Evolutionary conservation across 2,888 invertebrate species (phyloP), one percentile per base, ranked within the genome.

Genomic region (Scaptodrosophila latifasciaeformis): DNA sequence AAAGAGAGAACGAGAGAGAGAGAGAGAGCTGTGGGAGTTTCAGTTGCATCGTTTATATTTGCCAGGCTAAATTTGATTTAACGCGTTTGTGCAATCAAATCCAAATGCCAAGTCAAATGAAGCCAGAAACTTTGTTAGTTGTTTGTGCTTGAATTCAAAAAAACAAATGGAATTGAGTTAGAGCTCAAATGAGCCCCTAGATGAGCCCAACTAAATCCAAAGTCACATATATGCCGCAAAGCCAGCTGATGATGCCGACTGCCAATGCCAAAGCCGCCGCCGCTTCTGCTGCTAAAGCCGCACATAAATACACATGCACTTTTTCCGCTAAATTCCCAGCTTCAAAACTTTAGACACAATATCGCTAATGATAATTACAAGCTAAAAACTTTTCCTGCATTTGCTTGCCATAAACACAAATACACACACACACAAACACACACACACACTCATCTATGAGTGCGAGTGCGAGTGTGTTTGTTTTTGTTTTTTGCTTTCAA

Each of bases 291-390:
- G 5, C 18, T 4, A 45, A 1, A 17, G 15, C 31, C 24, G 48
- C 24, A 34, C 15, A 43, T 12, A 51, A 10, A 49, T 2, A 21
- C 42, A 30, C 39, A 48, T 17, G 50, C 15, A 44, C 2, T 18
- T 27, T 45, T 24, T 50, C 46, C 59, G 78, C 79, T 57, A 59
- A 65, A 62, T 55, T 62, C 78, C 75, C 75, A 65, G 75, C 67
- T 70, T 67, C 65, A 64, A 77, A 80, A 70, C 74, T 75, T 75
- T 67, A 70, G 70, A 74, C 75, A 75, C 80, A 75, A 80, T 80
- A 78, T 74, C 78, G 78, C 75, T 76, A 76, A 80, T 76, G 80
- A 80, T 80, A 76, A 76, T 76, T 76, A 78, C 80, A 72, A 69
- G 67, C 70, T 59, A 62, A 76, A 56, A 79, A 76, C 70, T 74